Percentiles rank a stretch among this genome's conserved stretches.
Evolutionary conservation across 2,888 invertebrate genomes (phyloP).

Genomic region (Encarsia formosa): DNA sequence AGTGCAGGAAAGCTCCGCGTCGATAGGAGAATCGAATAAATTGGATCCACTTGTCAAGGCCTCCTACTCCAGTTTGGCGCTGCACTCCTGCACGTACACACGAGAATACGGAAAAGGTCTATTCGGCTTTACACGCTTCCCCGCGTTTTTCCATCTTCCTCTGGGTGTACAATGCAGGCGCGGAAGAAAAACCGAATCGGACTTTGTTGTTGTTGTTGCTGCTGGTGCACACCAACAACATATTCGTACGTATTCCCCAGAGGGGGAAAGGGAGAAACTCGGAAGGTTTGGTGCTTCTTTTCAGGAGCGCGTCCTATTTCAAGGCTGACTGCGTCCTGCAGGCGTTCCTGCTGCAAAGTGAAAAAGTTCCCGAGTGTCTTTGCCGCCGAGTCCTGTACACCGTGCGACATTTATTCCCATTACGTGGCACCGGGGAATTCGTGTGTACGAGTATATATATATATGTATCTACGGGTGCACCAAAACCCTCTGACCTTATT

Average conservation of each 20-base stretch:
- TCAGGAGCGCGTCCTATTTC: conserved; percentile 37
- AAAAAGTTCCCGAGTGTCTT: conserved; percentile 41
- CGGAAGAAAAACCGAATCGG: conserved; percentile 26
- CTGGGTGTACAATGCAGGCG: too few relatives aligned
- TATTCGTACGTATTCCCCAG: neutral
- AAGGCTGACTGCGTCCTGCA: conserved; percentile 43
- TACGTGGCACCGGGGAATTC: too few relatives aligned
- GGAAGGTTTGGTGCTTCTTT: conserved; percentile 35
- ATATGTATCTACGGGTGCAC: too few relatives aligned
- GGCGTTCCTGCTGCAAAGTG: conserved; percentile 42
- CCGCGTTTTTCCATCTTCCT: conserved; percentile 8
- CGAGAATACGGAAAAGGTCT: too few relatives aligned
- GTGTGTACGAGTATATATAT: too few relatives aligned
- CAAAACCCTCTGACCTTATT: too few relatives aligned
- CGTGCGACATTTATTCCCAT: conserved; percentile 32
- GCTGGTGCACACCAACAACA: neutral
- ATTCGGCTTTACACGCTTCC: too few relatives aligned
- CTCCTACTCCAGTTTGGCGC: neutral
- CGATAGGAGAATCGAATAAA: conserved; percentile 25
- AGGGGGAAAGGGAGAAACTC: conserved; percentile 31
- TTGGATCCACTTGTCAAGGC: conserved; percentile 14
- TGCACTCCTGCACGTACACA: too few relatives aligned
- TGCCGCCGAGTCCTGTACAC: too few relatives aligned
- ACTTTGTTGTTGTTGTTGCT: neutral
- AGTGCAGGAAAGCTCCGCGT: conserved; percentile 7